Evolutionary conservation across 2,113 vertebrate species (phyloP), one percentile per base, ranked within the genome.

Genomic region (Ornithorhynchus anatinus): DNA sequence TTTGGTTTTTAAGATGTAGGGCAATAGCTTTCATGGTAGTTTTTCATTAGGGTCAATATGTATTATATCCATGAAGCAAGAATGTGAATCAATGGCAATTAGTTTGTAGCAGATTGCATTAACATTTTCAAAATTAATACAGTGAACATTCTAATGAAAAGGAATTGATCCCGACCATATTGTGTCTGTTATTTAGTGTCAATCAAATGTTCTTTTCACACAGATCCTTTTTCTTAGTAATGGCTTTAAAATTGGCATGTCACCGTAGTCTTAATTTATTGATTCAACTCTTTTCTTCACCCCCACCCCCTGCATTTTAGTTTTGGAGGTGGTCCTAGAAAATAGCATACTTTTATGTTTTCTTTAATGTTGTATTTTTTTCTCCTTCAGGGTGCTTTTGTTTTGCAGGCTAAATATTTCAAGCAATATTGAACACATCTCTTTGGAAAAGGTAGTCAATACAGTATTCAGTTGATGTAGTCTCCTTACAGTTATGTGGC

Each of bases 121-220:
- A 86, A 52, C 75, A 70, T 84, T 79, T 59, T 77, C 40, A 65
- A 59, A 82, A 79, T 82, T 74, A 88, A 86, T 81, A 75, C 7
- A 1, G 32, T 2, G 2, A 54, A 37, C 72, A 27, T 39, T 59
- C 44, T 80, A 42, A 73, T 85, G 69, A 75, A 79, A 77, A 70
- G 67, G 53, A 72, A 81, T 70, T 67, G 75, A 80, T 64, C 37
- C n/a, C 20, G 4, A 47, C 44, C 48, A 54, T 25, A 32, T 15
- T 22, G 9, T 79, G 68, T 10, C 39, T 72, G 15, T 50, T 48
- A 72, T 75, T 75, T 70, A 66, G 33, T 67, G 14, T 69, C 25
- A 61, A 33, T 75, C 56, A 72, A 32, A 47, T 33, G 72, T 20
- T 45, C 56, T 75, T 64, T 72, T 38, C 33, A 71, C 51, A 69